These are phyloP conservation scores for Myotis vivesi DNA, from an alignment of 2,797 vertebrate genomes.

Conservation along the genomic window DNA sequence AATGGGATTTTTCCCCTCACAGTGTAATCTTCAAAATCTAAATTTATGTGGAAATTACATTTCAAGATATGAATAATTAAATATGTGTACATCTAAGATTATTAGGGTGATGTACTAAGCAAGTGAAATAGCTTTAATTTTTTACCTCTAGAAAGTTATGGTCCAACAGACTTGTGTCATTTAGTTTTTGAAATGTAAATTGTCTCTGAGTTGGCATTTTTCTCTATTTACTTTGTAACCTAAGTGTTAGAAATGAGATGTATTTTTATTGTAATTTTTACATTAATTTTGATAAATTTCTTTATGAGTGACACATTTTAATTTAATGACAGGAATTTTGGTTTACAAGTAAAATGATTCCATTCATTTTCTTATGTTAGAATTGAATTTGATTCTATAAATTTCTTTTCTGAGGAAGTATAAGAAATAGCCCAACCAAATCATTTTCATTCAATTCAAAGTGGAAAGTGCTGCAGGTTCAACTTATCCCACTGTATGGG, in stretches of 20 bases:
- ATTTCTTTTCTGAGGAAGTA: neutral
- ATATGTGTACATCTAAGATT: neutral
- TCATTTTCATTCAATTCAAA: constrained; percentile 40
- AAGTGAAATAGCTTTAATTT: constrained; percentile 37
- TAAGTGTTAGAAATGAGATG: neutral
- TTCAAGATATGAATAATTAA: constrained; percentile 1
- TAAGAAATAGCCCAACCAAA: neutral
- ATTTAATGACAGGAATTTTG: neutral
- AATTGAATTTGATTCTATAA: constrained; percentile 43
- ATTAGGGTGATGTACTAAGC: neutral
- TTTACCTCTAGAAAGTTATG: neutral
- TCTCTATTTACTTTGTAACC: neutral
- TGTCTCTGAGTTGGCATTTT: neutral
- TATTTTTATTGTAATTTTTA: constrained; percentile 16
- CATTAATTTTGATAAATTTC: constrained; percentile 1
- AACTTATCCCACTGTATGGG: neutral
- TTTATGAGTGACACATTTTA: constrained; percentile 43
- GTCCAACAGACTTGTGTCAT: neutral
- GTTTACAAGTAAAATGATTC: constrained; percentile 22
- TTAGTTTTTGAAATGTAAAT: constrained; percentile 2
- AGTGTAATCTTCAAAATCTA: neutral
- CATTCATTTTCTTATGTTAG: neutral
- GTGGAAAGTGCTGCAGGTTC: neutral
- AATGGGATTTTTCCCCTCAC: neutral
- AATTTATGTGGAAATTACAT: constrained; percentile 28